Evolutionary conservation across 2,888 invertebrate species (phyloP).

Genomic region (Drosophila aldrichi): DNA sequence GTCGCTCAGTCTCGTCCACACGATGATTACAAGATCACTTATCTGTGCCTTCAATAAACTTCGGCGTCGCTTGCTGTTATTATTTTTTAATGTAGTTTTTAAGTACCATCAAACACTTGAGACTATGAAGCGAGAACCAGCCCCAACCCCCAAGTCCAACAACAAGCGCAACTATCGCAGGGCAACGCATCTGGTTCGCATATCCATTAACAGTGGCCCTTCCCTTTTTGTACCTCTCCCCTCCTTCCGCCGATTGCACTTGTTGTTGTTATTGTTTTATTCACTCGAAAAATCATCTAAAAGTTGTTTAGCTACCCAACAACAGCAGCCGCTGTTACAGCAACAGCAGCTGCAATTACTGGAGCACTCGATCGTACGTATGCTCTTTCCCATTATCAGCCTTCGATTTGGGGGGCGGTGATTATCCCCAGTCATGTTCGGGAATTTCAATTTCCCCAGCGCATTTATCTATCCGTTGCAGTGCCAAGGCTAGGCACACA

Average conservation of each 20-base stretch:
- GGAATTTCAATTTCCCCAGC: constrained; percentile 65
- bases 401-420: constrained; percentile 39
- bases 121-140: constrained; percentile 72
- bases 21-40: constrained; percentile 79
- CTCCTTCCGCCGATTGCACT: background rate
- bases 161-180: constrained; percentile 23
- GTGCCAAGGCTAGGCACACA: background rate
- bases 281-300: constrained; percentile 55
- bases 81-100: constrained; percentile 80
- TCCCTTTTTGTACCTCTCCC: background rate
- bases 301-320: constrained; percentile 52
- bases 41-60: constrained; percentile 76
- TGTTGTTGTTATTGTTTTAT: constrained; percentile 28
- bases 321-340: constrained; percentile 17
- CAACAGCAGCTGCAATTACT: constrained; percentile 51
- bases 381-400: constrained; percentile 26
- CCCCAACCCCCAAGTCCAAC: constrained; percentile 22
- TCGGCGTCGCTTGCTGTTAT: constrained; percentile 67
- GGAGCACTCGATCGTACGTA: constrained; percentile 39
- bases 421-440: constrained; percentile 39
- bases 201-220: constrained; percentile 45
- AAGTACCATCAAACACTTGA: constrained; percentile 80
- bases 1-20: constrained; percentile 10
- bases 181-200: constrained; percentile 36
- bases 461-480: constrained; percentile 22